Conservation (phyloP, 2,888 invertebrate species). For the Cistogaster globosa region DNA sequence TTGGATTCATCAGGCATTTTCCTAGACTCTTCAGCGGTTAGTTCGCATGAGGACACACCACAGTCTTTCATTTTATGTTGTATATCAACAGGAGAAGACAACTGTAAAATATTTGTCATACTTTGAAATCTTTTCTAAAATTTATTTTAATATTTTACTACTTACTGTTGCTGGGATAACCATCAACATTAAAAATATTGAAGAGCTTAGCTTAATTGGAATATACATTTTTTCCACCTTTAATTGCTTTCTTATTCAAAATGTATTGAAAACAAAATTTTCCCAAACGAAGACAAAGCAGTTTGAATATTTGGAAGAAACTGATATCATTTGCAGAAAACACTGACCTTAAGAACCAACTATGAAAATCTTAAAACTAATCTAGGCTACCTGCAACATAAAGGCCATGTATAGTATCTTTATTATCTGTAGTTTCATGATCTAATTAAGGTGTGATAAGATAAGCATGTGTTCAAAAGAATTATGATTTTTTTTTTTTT, state of each 20-base stretch:
- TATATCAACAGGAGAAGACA: not conserved
- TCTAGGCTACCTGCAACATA: not conserved
- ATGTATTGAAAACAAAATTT: not conserved
- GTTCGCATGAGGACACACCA: too few species aligned
- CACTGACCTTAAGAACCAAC: not conserved
- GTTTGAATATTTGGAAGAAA: not conserved
- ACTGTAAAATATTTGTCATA: not conserved
- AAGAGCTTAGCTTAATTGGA: not conserved
- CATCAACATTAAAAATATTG: not conserved
- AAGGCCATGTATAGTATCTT: not conserved
- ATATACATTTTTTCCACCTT: not conserved
- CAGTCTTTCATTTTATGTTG: too few species aligned
- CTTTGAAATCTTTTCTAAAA: not conserved
- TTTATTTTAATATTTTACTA: conserved; percentile 1
- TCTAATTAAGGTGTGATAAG: not conserved
- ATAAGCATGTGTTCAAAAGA: not conserved
- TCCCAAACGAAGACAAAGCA: not conserved
- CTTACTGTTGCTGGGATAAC: not conserved
- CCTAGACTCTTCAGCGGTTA: too few species aligned
- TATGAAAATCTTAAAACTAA: not conserved
- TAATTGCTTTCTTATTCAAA: not conserved
- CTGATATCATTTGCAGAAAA: not conserved
- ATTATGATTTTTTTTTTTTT: not conserved
- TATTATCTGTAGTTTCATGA: not conserved
- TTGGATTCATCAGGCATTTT: too few species aligned